Evolutionary conservation across 2,888 invertebrate species (phyloP).

Genomic region (Thalpophila matura): DNA sequence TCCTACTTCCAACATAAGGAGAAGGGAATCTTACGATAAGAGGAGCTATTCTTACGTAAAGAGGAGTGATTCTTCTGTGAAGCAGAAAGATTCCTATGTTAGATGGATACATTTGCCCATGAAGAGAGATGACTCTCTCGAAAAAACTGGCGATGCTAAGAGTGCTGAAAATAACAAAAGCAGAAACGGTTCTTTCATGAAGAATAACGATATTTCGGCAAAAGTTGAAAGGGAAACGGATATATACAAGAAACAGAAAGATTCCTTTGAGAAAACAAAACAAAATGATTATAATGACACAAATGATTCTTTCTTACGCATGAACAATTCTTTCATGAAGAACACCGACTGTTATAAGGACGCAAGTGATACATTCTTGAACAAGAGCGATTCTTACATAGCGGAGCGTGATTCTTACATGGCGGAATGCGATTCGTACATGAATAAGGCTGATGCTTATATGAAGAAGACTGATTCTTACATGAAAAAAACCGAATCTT

Average conservation of each 20-base stretch:
- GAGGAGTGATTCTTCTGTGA: neutral
- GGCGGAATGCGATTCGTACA: neutral
- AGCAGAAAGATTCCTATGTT: slow-evolving; percentile 10
- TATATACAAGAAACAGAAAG: neutral
- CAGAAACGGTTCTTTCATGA: neutral
- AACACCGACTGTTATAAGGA: neutral
- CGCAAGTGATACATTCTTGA: neutral
- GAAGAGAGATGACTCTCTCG: neutral
- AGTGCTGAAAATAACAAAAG: neutral
- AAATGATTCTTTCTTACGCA: neutral
- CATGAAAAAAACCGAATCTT: neutral
- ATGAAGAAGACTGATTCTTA: neutral
- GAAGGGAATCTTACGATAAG: slow-evolving; percentile 8
- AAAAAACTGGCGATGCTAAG: neutral
- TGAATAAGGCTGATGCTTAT: neutral
- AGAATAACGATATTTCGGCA: neutral
- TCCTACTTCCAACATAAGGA: neutral
- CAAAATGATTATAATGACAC: neutral
- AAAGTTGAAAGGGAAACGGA: neutral
- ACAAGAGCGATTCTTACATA: neutral
- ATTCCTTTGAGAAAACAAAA: neutral
- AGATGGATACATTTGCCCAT: neutral
- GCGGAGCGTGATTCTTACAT: too few species aligned
- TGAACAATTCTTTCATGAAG: slow-evolving; percentile 1
- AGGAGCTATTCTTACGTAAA: slow-evolving; percentile 1